Evolutionary conservation across 2,797 vertebrate genomes (phyloP), one percentile per base, ranked within the genome.

Genomic region (Oryzias dopingdopingensis): DNA sequence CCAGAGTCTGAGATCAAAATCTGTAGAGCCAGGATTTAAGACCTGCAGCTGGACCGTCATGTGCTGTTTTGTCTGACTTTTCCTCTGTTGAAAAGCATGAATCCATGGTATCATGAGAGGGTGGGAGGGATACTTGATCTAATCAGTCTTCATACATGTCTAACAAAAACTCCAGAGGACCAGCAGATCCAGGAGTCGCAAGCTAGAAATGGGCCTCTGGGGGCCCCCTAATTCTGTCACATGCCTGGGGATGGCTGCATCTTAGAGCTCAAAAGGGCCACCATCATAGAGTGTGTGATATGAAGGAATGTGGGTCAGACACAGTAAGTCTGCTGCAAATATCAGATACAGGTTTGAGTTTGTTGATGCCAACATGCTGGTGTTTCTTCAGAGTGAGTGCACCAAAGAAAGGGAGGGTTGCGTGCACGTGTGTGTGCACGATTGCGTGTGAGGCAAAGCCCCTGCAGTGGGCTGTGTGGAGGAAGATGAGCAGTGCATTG

Each of bases 401-500:
- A 24, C 15, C 45, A 46, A 17, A n/a, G 43, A 3, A 8, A 7
- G 42, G 3, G 20, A 22, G 20, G 20, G 20, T 22, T 22, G 15
- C 45, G 8, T 24, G 24, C 43, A 41, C 48, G 49, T 59, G 60
- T 67, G 63, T 44, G 59, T 58, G 65, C 52, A 63, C 58, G 46
- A 57, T 48, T 64, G 56, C 61, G 59, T 58, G 62, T 40, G 59
- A 52, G 52, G 4, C 54, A 2, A 77, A 61, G 72, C 79, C 67
- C 85, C 76, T 72, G 74, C n/a, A 5, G 69, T 18, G 52, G 57
- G 47, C 76, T 43, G 61, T 17, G 51, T 52, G 49, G 76, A 54
- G 53, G 70, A 74, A 85, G 82, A 86, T 82, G 84, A 84, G 76
- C 72, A 64, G 66, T 20, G 72, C 83, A 88, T 88, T 91, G 86